Base-by-base conservation (phyloP, 2,797 vertebrate genomes). In the Falco peregrinus region DNA sequence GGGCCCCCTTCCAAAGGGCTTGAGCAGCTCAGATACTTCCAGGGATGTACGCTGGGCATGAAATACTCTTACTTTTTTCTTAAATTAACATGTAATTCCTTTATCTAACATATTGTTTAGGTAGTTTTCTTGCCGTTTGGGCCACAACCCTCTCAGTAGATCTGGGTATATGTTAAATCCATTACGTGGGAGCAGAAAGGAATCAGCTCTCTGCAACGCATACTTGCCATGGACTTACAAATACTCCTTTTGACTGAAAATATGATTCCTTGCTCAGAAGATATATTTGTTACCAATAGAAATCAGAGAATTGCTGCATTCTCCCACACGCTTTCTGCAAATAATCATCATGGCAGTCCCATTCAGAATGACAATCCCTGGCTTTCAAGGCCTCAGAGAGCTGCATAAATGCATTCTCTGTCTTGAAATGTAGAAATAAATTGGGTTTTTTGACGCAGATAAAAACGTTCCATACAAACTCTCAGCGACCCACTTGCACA, bases 371-470 rank as follows among this genome's bases (percentile, higher is more conserved):
- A 18, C 3, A 17, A 70, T 48, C 16, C 6, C 31, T 67, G 69
- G 10, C 18, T 94, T 88, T 48, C 53, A 77, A 50, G 50, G 39
- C 45, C 77, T 41, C 37, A 26, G 16, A 35, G 61, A 85, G 10
- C 20, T 92, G 41, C 37, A 94, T 81, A 78, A 88, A 31, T 60
- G 89, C 63, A 73, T 86, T 57, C 22, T 71, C 33, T 77, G 24
- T 73, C 78, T 90, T 90, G 43, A 88, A 84, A 41, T 11, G 9
- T 13, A 77, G 61, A 60, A 87, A 61, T 68, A 8, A 10, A 8
- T 13, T 54, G 4, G 0, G 0, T 28, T 29, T 54, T 80, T 91
- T 77, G 33, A 39, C 0, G 1, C 17, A 70, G 19, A 7, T 70
- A 74, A 87, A 51, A 48, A 19, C 4, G 2, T 73, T 59, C 33